phyloP scores from a whole-genome alignment of 1,140 invertebrate species.

The Oscheius sp. region DNA sequence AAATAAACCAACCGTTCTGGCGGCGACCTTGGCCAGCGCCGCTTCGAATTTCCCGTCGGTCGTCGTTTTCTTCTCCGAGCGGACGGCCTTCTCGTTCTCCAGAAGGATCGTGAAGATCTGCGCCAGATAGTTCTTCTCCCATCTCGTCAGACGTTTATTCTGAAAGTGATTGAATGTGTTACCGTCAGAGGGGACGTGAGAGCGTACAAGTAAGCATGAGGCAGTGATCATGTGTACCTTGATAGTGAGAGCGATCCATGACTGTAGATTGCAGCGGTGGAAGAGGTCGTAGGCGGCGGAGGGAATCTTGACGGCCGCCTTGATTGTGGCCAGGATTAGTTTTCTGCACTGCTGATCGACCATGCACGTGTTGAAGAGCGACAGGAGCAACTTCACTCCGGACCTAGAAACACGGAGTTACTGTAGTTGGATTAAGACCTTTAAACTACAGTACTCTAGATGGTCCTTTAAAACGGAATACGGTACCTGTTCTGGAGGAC shows the following conservation, averaged over 20 bases:
- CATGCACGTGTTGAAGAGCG: conserved; percentile 21
- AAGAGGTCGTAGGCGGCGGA: conserved; percentile 33
- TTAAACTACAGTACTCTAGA: no score
- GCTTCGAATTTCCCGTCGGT: background rate
- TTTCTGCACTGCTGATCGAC: conserved; percentile 27
- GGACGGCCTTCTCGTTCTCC: background rate
- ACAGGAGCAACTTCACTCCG: conserved; percentile 29
- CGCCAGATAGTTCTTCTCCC: conserved; percentile 31
- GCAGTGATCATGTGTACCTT: conserved; percentile 1
- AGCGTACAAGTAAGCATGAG: background rate
- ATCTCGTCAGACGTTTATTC: conserved; percentile 18
- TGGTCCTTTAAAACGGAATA: no score
- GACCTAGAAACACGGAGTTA: background rate
- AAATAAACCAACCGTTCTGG: background rate
- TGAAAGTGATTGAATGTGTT: background rate
- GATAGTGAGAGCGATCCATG: conserved; percentile 34
- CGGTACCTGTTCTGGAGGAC: conserved; percentile 45
- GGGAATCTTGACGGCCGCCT: conserved; percentile 31
- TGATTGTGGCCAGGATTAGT: conserved; percentile 23
- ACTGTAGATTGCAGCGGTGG: conserved; percentile 26
- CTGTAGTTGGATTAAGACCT: no score
- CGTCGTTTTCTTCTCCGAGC: background rate
- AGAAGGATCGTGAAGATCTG: conserved; percentile 14
- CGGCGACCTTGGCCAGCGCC: background rate
- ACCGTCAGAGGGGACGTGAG: background rate